These are phyloP conservation scores for Calliphora vomitoria DNA, from an alignment of 2,888 invertebrate species.

Conservation along the genomic window DNA sequence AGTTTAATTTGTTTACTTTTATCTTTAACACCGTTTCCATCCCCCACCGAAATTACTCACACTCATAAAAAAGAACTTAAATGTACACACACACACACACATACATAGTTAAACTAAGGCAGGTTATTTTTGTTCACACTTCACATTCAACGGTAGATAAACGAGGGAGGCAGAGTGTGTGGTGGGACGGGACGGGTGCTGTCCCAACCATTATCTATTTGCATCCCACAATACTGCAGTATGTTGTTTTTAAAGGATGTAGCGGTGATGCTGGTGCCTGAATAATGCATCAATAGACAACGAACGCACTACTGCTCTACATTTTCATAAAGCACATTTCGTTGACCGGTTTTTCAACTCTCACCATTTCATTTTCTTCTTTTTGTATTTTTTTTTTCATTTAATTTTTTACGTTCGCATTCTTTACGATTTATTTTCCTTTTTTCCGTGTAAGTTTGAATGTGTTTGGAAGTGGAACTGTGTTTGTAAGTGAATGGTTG, in stretches of 20 bases:
- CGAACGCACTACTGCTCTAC: constrained; percentile 67
- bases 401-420: constrained; percentile 32
- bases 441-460: constrained; percentile 9
- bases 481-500: too few species aligned
- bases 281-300: constrained; percentile 54
- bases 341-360: constrained; percentile 60
- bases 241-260: constrained; percentile 18
- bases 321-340: constrained; percentile 59
- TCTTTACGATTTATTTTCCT: constrained; percentile 41
- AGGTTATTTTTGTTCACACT: not conserved
- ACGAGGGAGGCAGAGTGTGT: too few species aligned
- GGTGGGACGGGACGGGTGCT: too few species aligned
- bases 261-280: constrained; percentile 33
- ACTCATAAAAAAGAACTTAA: not conserved
- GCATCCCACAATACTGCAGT: constrained; percentile 18
- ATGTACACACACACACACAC: constrained; percentile 1
- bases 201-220: too few species aligned
- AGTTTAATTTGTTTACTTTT: constrained; percentile 54
- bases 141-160: not conserved
- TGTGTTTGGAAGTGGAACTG: too few species aligned
- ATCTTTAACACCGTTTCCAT: constrained; percentile 30
- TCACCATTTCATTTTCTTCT: constrained; percentile 19
- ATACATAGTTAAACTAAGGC: not conserved
- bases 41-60: not conserved
- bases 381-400: not conserved